phyloP scores from a whole-genome alignment of 2,888 invertebrate species.

The Dorcus hopei region DNA sequence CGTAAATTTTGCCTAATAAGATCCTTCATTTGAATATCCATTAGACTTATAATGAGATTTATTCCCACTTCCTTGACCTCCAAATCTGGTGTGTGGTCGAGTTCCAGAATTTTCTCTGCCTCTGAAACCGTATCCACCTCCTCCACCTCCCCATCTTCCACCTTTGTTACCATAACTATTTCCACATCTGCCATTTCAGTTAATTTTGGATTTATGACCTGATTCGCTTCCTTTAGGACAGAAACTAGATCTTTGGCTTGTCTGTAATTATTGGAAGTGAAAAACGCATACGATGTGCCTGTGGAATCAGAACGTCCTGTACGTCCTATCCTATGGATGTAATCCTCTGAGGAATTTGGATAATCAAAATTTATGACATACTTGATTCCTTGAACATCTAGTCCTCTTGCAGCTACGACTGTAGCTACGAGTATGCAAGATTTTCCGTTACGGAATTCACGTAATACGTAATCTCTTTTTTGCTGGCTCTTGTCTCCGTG shows the following conservation, averaged over 20 bases:
- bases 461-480: conserved; percentile 88
- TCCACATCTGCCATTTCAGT: conserved; percentile 67
- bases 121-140: conserved; percentile 30
- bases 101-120: conserved; percentile 42
- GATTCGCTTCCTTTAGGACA: conserved; percentile 86
- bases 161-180: conserved; percentile 51
- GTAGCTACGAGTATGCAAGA: conserved; percentile 92
- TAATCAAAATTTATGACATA: conserved; percentile 96
- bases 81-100: conserved; percentile 34
- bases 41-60: conserved; percentile 21
- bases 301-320: conserved; percentile 84
- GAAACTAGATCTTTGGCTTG: conserved; percentile 87
- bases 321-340: conserved; percentile 92
- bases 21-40: conserved; percentile 29
- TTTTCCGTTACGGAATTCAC: conserved; percentile 85
- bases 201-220: conserved; percentile 83
- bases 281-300: conserved; percentile 93
- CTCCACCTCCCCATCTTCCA: conserved; percentile 55
- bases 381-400: conserved; percentile 95
- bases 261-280: conserved; percentile 82
- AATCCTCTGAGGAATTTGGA: conserved; percentile 92
- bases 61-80: conserved; percentile 9
- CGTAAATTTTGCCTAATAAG: background rate
- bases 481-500: conserved; percentile 96
- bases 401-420: conserved; percentile 94